phyloP scores from a whole-genome alignment of 2,888 invertebrate genomes.

The Erpobdella octoculata region DNA sequence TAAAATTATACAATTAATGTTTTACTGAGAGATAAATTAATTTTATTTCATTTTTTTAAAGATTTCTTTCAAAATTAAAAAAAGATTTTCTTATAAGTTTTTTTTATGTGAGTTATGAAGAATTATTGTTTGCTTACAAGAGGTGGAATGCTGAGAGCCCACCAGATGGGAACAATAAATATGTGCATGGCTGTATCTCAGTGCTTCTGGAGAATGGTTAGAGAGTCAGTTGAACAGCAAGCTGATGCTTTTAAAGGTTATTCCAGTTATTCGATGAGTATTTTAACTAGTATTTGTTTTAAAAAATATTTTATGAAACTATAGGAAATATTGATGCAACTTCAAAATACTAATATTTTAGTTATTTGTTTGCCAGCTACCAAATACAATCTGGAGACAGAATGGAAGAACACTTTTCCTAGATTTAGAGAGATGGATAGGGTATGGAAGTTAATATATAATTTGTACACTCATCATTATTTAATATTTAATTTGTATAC shows the following conservation, averaged over 20 bases:
- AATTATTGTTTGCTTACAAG: constrained; percentile 46
- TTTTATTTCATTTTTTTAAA: too few relatives aligned
- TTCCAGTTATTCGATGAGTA: neutral
- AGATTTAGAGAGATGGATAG: constrained; percentile 84
- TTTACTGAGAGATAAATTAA: too few relatives aligned
- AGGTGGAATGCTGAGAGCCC: constrained; percentile 57
- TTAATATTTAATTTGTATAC: too few relatives aligned
- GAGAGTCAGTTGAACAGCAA: constrained; percentile 95
- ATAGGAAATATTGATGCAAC: neutral
- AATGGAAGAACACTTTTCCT: constrained; percentile 98
- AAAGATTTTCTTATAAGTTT: too few relatives aligned
- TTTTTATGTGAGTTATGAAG: too few relatives aligned
- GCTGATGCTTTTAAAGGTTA: constrained; percentile 87
- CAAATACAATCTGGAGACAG: constrained; percentile 92
- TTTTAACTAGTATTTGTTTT: neutral
- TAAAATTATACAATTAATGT: too few relatives aligned
- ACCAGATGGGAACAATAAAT: constrained; percentile 65
- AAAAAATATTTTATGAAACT: neutral
- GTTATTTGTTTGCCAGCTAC: constrained; percentile 46
- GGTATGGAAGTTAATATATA: constrained; percentile 42
- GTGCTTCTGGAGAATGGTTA: constrained; percentile 99
- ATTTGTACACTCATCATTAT: too few relatives aligned
- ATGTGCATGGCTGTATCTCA: constrained; percentile 92
- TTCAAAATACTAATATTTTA: neutral
- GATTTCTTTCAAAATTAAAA: too few relatives aligned